These are phyloP conservation scores for Sinodicranocentrus sp. DNA, from an alignment of 2,888 invertebrate species.

Conservation along the genomic window DNA sequence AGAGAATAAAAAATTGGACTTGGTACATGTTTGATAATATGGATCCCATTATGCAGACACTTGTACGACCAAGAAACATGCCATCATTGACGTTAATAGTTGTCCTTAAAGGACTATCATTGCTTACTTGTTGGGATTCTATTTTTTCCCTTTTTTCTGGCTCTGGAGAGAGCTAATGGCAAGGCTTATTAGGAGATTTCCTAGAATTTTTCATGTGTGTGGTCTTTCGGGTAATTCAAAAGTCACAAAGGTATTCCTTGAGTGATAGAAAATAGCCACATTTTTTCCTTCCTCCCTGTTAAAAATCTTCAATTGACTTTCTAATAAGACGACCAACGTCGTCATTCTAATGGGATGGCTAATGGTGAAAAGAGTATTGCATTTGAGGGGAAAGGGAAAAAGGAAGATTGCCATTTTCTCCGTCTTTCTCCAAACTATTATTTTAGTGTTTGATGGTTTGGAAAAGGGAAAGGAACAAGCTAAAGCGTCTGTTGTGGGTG, in stretches of 20 bases:
- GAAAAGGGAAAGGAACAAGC: no score
- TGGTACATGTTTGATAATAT: neutral
- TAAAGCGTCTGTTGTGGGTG: no score
- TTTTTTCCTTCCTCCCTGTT: constrained; percentile 31
- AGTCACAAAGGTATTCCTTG: neutral
- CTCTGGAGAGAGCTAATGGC: no score
- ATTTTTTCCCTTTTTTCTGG: no score
- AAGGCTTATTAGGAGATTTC: no score
- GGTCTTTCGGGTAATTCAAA: neutral
- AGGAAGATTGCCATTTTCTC: no score
- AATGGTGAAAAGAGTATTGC: constrained; percentile 51
- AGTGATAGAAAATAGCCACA: neutral
- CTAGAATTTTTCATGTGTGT: neutral
- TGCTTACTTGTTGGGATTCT: constrained; percentile 7
- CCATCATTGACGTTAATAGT: constrained; percentile 11
- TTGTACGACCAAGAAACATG: constrained; percentile 7
- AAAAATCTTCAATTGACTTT: constrained; percentile 68
- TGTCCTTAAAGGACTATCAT: constrained; percentile 19
- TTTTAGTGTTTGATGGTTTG: no score
- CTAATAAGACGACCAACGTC: constrained; percentile 52
- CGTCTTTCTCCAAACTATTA: neutral
- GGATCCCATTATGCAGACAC: constrained; percentile 15
- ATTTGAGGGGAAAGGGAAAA: neutral
- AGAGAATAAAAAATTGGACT: constrained; percentile 5
- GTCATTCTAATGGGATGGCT: constrained; percentile 63